phyloP scores from a whole-genome alignment of 2,888 invertebrate species.

The Sesamia inferens region DNA sequence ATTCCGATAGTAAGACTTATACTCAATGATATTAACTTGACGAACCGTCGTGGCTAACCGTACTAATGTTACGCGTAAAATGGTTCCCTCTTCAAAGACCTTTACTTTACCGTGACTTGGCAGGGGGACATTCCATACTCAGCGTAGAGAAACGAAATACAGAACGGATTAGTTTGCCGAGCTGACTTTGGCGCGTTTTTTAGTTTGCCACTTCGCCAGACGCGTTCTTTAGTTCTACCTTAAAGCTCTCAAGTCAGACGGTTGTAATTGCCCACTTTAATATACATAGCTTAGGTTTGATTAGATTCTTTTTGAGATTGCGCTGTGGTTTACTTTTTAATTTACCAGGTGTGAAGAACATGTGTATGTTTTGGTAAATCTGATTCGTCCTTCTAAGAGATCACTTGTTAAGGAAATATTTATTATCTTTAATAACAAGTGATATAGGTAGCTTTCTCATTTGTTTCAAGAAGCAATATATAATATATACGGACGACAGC shows the following conservation, averaged over 20 bases:
- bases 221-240: slow-evolving; percentile 27
- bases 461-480: too few relatives aligned
- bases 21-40: not conserved
- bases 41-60: not conserved
- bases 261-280: slow-evolving; percentile 36
- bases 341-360: not conserved
- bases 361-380: not conserved
- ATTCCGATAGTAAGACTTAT: not conserved
- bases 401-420: not conserved
- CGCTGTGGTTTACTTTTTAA: not conserved
- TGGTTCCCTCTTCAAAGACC: slow-evolving; percentile 1
- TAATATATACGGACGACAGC: too few relatives aligned
- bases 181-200: slow-evolving; percentile 41
- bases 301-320: slow-evolving; percentile 16
- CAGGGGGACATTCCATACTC: slow-evolving; percentile 38
- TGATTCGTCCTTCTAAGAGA: not conserved
- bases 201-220: slow-evolving; percentile 27
- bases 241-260: slow-evolving; percentile 9
- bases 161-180: slow-evolving; percentile 51
- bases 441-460: too few relatives aligned
- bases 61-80: slow-evolving; percentile 38
- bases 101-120: slow-evolving; percentile 29
- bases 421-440: too few relatives aligned
- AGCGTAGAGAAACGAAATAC: slow-evolving; percentile 18
- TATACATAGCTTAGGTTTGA: slow-evolving; percentile 15